These are phyloP conservation scores for Barbus barbus DNA, from an alignment of 2,113 vertebrate genomes.

Conservation along the genomic window DNA sequence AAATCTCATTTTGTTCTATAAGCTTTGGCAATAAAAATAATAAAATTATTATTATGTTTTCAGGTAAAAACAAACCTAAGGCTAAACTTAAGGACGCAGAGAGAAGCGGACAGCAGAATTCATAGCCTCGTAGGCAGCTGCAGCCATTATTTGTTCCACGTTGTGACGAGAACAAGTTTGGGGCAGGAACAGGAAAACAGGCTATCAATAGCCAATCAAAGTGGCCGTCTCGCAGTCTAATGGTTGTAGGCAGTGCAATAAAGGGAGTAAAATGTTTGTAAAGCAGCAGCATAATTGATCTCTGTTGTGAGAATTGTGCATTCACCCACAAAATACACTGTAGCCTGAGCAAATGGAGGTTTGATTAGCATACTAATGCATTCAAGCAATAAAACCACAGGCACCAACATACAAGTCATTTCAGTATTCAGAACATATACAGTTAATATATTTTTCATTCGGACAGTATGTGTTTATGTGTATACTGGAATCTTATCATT, in stretches of 20 bases:
- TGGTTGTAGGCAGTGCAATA: conserved; percentile 3
- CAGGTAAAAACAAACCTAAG: neutral
- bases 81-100: neutral
- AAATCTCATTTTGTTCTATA: neutral
- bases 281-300: conserved; percentile 11
- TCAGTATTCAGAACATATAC: neutral
- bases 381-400: conserved; percentile 28
- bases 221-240: neutral
- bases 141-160: neutral
- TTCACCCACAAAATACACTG: conserved; percentile 2
- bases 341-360: neutral
- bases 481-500: conserved; percentile 20
- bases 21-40: neutral
- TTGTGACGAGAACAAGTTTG: conserved; percentile 18
- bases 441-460: neutral
- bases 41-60: neutral
- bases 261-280: conserved; percentile 4
- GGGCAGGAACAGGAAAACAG: conserved; percentile 18
- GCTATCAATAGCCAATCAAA: conserved; percentile 28
- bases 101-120: neutral
- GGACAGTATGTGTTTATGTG: neutral
- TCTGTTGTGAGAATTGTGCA: neutral
- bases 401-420: neutral
- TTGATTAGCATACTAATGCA: conserved; percentile 28
- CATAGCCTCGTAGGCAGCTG: neutral